Conservation (phyloP, 2,797 vertebrate genomes). For the Scleropages formosus region DNA sequence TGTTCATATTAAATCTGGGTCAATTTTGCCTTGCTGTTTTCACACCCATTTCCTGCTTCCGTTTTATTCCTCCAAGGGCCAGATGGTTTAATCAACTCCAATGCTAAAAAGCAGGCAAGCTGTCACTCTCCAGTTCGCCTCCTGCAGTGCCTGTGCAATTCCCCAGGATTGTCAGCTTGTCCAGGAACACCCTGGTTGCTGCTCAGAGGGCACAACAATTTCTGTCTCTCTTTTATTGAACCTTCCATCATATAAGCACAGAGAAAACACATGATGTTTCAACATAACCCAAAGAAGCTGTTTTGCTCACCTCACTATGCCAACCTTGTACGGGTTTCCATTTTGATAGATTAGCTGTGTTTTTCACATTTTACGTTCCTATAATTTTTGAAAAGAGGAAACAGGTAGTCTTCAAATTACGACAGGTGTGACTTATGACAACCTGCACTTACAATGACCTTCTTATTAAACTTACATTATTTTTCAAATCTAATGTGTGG, state of each 20-base stretch:
- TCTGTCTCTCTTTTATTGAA: not conserved
- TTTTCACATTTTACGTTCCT: not conserved
- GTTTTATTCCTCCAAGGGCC: slow-evolving; percentile 12
- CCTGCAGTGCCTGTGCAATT: not conserved
- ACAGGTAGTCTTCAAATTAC: too few species aligned
- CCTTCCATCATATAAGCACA: not conserved
- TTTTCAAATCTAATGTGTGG: too few species aligned
- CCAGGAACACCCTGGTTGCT: not conserved
- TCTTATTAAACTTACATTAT: too few species aligned
- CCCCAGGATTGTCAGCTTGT: not conserved
- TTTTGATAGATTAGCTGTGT: not conserved
- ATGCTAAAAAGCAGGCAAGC: not conserved
- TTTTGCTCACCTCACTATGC: too few species aligned
- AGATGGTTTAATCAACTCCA: slow-evolving; percentile 25
- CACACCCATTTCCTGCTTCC: not conserved
- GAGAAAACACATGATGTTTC: not conserved
- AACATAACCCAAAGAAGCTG: too few species aligned
- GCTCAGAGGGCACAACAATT: not conserved
- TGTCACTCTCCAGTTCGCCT: not conserved
- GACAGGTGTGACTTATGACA: too few species aligned
- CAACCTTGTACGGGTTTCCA: not conserved
- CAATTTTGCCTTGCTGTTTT: not conserved
- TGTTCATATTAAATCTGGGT: slow-evolving; percentile 27
- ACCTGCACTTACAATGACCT: too few species aligned
- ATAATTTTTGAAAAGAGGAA: not conserved